Evolutionary conservation across 2,888 invertebrate species (phyloP).

Genomic region (Psylliodes chrysocephalus): DNA sequence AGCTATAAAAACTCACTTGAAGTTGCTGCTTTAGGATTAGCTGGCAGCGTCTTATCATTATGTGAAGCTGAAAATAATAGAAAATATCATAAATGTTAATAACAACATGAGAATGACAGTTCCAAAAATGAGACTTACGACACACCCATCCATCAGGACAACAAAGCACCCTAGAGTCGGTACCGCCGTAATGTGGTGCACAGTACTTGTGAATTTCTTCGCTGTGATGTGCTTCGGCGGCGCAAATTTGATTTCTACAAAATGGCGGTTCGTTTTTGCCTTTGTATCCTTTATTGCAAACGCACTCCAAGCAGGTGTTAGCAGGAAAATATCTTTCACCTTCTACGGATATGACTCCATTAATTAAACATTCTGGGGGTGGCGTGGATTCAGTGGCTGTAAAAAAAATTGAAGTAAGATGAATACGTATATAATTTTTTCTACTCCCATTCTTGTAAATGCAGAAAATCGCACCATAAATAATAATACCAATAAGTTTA

Average conservation of each 20-base stretch:
- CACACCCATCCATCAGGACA: slow-evolving; percentile 39
- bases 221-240: slow-evolving; percentile 15
- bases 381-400: background rate
- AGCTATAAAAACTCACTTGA: slow-evolving; percentile 15
- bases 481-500: too few species aligned
- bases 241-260: slow-evolving; percentile 22
- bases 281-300: slow-evolving; percentile 27
- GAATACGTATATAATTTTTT: background rate
- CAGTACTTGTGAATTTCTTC: slow-evolving; percentile 26
- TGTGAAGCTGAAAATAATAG: too few species aligned
- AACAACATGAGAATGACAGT: too few species aligned
- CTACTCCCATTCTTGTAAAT: background rate
- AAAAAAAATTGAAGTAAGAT: slow-evolving; percentile 5
- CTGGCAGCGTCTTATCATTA: background rate
- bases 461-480: too few species aligned
- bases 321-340: slow-evolving; percentile 20
- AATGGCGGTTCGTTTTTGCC: slow-evolving; percentile 28
- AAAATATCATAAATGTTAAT: too few species aligned
- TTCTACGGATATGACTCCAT: slow-evolving; percentile 3
- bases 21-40: slow-evolving; percentile 3
- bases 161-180: slow-evolving; percentile 18
- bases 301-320: slow-evolving; percentile 24
- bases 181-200: slow-evolving; percentile 25
- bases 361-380: slow-evolving; percentile 15
- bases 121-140: slow-evolving; percentile 38